Base-by-base conservation (phyloP, 2,113 vertebrate genomes). In the human (Homo sapiens) region DNA sequence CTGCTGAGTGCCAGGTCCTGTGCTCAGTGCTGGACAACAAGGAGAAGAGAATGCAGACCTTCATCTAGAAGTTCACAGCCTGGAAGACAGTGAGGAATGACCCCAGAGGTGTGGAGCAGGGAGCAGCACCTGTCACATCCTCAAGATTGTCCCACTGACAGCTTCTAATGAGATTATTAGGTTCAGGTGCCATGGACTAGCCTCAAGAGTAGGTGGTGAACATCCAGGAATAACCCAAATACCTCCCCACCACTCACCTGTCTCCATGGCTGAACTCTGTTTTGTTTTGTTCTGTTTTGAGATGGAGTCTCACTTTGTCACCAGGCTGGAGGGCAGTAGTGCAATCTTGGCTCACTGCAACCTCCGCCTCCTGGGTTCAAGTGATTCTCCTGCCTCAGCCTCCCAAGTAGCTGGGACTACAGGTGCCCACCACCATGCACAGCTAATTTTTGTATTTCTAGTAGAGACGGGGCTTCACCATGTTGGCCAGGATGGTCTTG, bases 51-150 rank as follows among this genome's bases (percentile, higher is more conserved):
- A 32, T 7, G 43, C 0, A 1, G 6, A 22, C 61, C 13, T 40
- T 84, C 78, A 70, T 52, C 27, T 45, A 30, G 27, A 84, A 6
- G 76, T 40, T 50, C 86, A 68, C 3, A 27, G n/a, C 16, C 55
- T 75, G 30, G 14, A 45, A 66, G 17, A 76, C 4, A 8, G 66
- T 9, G 23, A 18, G 50, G 30, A 87, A 40, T 2, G 40, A 20
- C 25, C 79, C 48, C 17, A 2, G 52, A 55, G 35, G 32, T 5
- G 2, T 4, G 7, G 55, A 64, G 32, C 35, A 12, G n/a, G 68
- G 61, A 55, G 23, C 8, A 10, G 16, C 20, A 25, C 35, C 40
- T 32, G 6, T 23, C 0, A 0, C 5, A 0, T 32, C n/a, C 38
- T 95, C 35, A 27, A 76, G 32, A 30, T 2, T 45, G 70, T 14